Conservation (phyloP, 2,113 vertebrate genomes). For the Atractosteus spatula region DNA sequence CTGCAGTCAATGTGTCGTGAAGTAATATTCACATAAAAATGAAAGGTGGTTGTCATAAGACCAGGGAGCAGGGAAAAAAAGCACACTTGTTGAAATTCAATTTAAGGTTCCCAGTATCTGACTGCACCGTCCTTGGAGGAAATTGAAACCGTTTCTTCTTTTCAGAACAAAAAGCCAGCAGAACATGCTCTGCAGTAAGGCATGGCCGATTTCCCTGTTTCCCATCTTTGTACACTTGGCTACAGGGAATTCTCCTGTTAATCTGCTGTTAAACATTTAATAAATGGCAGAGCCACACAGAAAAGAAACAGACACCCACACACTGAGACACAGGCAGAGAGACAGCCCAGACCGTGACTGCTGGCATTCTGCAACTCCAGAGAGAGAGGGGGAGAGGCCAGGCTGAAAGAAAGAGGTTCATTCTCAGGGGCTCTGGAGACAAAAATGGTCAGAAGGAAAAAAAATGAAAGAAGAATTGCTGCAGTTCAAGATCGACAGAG, state of each 20-base stretch:
- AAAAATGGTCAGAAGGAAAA: neutral
- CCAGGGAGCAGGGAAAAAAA: neutral
- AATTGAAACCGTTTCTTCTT: neutral
- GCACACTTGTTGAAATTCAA: neutral
- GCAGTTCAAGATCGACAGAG: neutral
- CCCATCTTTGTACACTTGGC: neutral
- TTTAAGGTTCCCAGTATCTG: neutral
- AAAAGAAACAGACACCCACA: constrained; percentile 12
- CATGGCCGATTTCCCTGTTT: neutral
- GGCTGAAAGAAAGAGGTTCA: neutral
- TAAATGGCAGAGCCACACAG: neutral
- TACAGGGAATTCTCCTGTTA: constrained; percentile 9
- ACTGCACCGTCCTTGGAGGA: neutral
- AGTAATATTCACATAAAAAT: neutral
- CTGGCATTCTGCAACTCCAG: neutral
- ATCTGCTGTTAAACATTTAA: neutral
- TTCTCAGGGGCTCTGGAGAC: neutral
- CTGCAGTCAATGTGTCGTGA: neutral
- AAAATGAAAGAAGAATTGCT: neutral
- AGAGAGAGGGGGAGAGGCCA: neutral
- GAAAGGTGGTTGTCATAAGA: neutral
- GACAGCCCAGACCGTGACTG: neutral
- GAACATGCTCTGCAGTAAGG: neutral
- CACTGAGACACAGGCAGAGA: neutral
- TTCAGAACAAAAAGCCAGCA: neutral